Conservation (phyloP, 2,888 invertebrate species). For the Napeogenes inachia region DNA sequence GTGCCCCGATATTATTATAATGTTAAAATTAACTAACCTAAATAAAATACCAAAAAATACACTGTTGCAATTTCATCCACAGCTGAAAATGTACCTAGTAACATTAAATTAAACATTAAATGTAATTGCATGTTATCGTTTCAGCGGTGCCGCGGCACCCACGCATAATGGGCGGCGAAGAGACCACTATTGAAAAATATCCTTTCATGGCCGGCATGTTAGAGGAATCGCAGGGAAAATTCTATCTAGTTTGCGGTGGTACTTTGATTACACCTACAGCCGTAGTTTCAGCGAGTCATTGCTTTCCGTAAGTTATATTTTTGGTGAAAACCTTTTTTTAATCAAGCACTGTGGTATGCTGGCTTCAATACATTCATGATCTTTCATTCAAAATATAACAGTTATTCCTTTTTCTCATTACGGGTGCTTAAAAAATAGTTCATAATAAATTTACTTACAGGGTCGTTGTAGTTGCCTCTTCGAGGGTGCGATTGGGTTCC, state of each 20-base stretch:
- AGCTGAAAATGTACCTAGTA: too few relatives aligned
- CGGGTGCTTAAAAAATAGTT: neutral
- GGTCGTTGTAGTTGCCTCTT: too few relatives aligned
- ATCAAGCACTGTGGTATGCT: neutral
- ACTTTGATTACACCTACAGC: conserved; percentile 34
- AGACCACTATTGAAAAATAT: conserved; percentile 43
- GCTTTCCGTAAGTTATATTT: conserved; percentile 46
- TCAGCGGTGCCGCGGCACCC: conserved; percentile 43
- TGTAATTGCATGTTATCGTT: conserved; percentile 8
- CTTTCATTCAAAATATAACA: too few relatives aligned
- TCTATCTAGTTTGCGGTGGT: conserved; percentile 18
- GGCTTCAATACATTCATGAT: neutral
- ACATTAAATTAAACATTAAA: too few relatives aligned
- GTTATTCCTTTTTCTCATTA: too few relatives aligned
- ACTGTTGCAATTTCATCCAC: too few relatives aligned
- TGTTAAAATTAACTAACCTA: too few relatives aligned
- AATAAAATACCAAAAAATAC: too few relatives aligned
- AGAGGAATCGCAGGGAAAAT: conserved; percentile 24
- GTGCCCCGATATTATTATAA: too few relatives aligned
- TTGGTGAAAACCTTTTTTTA: neutral
- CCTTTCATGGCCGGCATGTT: conserved; percentile 57
- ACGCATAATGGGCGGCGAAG: conserved; percentile 51
- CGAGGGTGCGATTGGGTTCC: neutral
- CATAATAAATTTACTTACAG: neutral
- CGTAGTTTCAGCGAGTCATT: conserved; percentile 54